Base-by-base conservation (phyloP, 2,797 vertebrate species). In the Acanthiza pusilla region DNA sequence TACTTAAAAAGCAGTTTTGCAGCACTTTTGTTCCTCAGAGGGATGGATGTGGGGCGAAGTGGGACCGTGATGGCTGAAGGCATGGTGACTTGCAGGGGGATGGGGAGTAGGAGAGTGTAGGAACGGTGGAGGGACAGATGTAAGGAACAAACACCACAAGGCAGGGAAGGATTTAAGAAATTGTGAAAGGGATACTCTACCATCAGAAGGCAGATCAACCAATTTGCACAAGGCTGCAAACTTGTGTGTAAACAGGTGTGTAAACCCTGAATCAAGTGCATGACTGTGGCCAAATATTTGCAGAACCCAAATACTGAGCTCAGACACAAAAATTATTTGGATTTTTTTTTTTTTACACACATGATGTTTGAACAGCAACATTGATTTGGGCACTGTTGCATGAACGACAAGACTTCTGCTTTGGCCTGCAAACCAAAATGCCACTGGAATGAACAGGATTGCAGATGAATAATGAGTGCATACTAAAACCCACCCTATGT, bases 1-100 rank as follows among this genome's bases (percentile, higher is more conserved):
- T 66, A 66, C 83, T 82, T 75, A 55, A 90, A 90, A 83, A 88
- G 76, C 25, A 48, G 58, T 66, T 91, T 90, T 70, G 51, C 32
- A 42, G 55, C 3, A 27, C 40, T 40, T 84, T 83, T 72, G 10
- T 85, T 42, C 76, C 77, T 70, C 4, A 2, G 71, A 76, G 60
- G 62, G 36, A 25, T 3, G 17, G 42, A 18, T 1, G 1, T 1
- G 2, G 53, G 21, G 83, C 0, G 5, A 82, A 93, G 65, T 32
- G 3, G 10, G 63, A 18, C 1, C 0, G 1, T 43, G 70, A 21
- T 0, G 34, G 60, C 50, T 66, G 83, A 61, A 51, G 48, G 27
- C 73, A 13, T 3, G 14, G 29, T 65, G 61, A 45, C 13, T 45
- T 4, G 6, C 26, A 45, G 82, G 57, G 66, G 42, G 19, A 23